Evolutionary conservation across 2,888 invertebrate genomes (phyloP).

Genomic region (Trichopria drosophilae): DNA sequence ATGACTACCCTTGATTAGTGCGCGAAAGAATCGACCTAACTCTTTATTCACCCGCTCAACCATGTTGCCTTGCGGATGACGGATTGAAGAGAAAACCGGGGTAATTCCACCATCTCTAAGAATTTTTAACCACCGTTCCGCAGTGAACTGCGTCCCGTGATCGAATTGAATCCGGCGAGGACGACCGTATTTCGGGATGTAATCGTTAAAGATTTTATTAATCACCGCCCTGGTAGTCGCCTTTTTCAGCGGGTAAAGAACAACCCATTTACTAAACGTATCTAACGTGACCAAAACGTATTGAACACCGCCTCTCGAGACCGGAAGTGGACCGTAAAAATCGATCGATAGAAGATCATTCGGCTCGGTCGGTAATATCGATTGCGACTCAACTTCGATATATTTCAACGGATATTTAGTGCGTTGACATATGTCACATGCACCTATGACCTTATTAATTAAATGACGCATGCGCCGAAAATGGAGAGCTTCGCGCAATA

Average conservation of each 20-base stretch:
- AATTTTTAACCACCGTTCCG: neutral
- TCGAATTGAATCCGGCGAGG: slow-evolving; percentile 4
- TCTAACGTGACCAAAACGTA: slow-evolving; percentile 1
- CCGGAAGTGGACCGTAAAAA: slow-evolving; percentile 1
- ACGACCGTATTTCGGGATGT: neutral
- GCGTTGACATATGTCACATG: neutral
- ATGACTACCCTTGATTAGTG: too few relatives aligned
- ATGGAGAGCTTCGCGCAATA: neutral
- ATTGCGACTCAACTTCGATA: neutral
- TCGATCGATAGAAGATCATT: neutral
- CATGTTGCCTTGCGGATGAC: slow-evolving; percentile 9
- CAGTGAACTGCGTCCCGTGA: slow-evolving; percentile 12
- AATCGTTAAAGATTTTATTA: neutral
- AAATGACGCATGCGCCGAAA: neutral
- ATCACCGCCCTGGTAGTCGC: neutral
- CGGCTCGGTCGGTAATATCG: neutral
- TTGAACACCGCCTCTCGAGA: neutral
- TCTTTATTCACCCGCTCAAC: too few relatives aligned
- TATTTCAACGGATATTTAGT: neutral
- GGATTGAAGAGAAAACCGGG: neutral
- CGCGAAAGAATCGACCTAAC: too few relatives aligned
- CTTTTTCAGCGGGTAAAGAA: neutral
- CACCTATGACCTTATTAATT: neutral
- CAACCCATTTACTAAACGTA: neutral
- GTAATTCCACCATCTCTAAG: neutral